phyloP scores from a whole-genome alignment of 2,113 vertebrate species.

The Taurulus bubalis region DNA sequence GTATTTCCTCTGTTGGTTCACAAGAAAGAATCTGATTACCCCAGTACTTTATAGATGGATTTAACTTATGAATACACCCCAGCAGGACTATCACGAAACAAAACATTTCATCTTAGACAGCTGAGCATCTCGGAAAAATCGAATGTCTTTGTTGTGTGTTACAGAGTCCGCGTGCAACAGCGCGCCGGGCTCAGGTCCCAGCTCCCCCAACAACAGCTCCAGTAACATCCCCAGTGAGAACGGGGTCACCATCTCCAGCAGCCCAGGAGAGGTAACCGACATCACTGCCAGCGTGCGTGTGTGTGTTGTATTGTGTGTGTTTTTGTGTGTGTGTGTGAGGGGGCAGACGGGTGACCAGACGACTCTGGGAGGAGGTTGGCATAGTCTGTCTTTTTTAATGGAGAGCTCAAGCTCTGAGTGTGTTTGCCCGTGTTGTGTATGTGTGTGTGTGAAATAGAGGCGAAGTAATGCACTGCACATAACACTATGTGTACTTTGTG shows the following conservation, averaged over 20 bases:
- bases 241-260: slow-evolving; percentile 87
- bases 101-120: background rate
- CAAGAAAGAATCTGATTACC: background rate
- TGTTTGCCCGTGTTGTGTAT: background rate
- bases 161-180: slow-evolving; percentile 96
- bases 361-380: slow-evolving; percentile 18
- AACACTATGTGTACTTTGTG: slow-evolving; percentile 20
- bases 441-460: background rate
- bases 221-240: slow-evolving; percentile 95
- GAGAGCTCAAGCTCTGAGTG: slow-evolving; percentile 32
- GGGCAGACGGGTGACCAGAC: background rate
- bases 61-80: background rate
- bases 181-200: slow-evolving; percentile 96
- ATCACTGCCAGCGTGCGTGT: background rate
- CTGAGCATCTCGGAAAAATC: background rate
- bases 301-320: background rate
- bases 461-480: background rate
- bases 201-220: slow-evolving; percentile 98
- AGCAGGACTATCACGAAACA: background rate
- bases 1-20: slow-evolving; percentile 4
- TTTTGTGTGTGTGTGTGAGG: background rate
- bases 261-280: slow-evolving; percentile 89
- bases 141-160: slow-evolving; percentile 4
- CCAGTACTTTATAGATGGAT: too few species aligned
- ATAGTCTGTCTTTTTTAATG: slow-evolving; percentile 44